phyloP scores from a whole-genome alignment of 2,113 vertebrate species.

The Strix aluco region DNA sequence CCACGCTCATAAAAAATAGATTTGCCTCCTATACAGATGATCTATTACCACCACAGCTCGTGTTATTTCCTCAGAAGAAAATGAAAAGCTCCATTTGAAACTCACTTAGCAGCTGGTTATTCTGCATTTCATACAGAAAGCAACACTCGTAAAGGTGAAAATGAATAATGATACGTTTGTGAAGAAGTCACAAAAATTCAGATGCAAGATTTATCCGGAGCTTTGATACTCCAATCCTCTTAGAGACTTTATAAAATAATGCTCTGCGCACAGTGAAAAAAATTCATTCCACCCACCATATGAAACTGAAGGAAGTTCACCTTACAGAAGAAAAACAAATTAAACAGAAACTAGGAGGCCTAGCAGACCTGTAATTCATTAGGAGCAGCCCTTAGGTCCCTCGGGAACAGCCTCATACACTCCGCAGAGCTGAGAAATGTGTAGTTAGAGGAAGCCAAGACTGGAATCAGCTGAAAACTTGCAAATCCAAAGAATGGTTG shows the following conservation, averaged over 20 bases:
- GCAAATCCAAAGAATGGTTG: neutral
- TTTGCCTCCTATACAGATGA: slow-evolving; percentile 54
- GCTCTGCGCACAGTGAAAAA: neutral
- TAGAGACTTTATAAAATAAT: slow-evolving; percentile 45
- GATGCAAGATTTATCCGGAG: slow-evolving; percentile 53
- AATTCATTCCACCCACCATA: neutral
- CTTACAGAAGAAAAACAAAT: slow-evolving; percentile 5
- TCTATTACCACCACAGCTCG: slow-evolving; percentile 30
- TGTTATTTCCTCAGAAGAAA: slow-evolving; percentile 61
- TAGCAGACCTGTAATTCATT: slow-evolving; percentile 4
- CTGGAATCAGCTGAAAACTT: neutral
- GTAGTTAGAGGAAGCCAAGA: neutral
- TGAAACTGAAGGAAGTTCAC: slow-evolving; percentile 17
- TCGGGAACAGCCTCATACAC: neutral
- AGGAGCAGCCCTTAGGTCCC: neutral
- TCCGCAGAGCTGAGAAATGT: neutral
- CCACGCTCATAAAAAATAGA: slow-evolving; percentile 25
- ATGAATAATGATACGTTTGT: slow-evolving; percentile 52
- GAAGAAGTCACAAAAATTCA: slow-evolving; percentile 69
- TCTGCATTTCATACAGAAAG: slow-evolving; percentile 53
- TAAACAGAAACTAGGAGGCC: neutral
- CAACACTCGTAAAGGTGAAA: slow-evolving; percentile 55
- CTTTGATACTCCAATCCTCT: slow-evolving; percentile 44
- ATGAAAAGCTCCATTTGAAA: slow-evolving; percentile 67
- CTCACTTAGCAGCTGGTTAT: slow-evolving; percentile 66